A percentile compares a stretch with the other conserved stretches of the same genome.
phyloP scores from a whole-genome alignment of 2,888 invertebrate genomes.

The Temnothorax rugatulus region DNA sequence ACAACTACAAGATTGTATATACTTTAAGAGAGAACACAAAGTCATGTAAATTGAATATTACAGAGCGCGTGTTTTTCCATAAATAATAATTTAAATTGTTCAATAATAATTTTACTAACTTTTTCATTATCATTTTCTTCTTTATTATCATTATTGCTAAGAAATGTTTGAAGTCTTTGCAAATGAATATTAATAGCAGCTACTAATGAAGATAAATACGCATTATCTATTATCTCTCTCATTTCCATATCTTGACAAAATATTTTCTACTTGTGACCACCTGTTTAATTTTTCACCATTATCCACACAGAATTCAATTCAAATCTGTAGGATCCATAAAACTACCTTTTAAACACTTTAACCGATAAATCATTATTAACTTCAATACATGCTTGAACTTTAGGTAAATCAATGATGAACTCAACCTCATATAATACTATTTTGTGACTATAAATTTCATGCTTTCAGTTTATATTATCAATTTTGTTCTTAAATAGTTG shows the following conservation, averaged over 20 bases:
- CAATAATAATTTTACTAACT: neutral
- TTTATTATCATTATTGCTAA: neutral
- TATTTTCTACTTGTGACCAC: neutral
- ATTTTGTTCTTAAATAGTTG: neutral
- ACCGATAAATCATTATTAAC: neutral
- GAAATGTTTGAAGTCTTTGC: neutral
- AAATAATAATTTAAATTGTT: neutral
- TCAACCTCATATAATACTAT: neutral
- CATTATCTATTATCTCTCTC: neutral
- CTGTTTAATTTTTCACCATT: neutral
- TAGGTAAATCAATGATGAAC: neutral
- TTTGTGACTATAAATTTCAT: neutral
- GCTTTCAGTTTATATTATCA: neutral
- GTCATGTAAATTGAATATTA: neutral
- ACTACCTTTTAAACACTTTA: neutral
- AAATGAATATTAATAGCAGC: neutral
- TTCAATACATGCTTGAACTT: neutral
- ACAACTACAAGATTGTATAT: neutral
- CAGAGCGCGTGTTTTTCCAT: neutral
- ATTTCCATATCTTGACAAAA: neutral
- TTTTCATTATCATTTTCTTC: neutral
- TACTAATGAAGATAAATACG: neutral
- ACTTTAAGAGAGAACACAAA: neutral
- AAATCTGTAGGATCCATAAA: neutral
- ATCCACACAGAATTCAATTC: neutral